phyloP scores from a whole-genome alignment of 2,113 vertebrate genomes.

The Syrrhaptes paradoxus region DNA sequence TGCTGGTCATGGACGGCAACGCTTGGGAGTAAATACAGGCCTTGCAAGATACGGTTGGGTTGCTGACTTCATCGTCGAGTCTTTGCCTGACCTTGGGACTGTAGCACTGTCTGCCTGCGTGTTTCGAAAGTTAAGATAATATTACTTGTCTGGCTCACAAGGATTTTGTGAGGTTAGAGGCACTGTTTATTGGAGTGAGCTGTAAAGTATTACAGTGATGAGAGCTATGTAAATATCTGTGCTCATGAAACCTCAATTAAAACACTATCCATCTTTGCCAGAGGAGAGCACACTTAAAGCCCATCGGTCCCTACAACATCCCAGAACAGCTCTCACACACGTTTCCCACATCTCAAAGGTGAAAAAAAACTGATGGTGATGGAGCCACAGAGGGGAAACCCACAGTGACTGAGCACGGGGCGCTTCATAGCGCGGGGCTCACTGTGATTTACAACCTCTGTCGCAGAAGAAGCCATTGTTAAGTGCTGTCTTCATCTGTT shows the following conservation, averaged over 20 bases:
- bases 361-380: accelerated
- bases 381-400: neutral
- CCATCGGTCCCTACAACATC: neutral
- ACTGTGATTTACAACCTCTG: neutral
- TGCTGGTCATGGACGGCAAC: neutral
- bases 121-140: slow-evolving; percentile 41
- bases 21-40: neutral
- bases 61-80: neutral
- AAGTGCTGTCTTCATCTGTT: neutral
- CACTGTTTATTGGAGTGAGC: neutral
- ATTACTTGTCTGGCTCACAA: neutral
- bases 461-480: neutral
- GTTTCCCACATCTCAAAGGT: neutral
- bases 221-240: neutral
- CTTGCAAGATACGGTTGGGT: neutral
- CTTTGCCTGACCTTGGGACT: slow-evolving; percentile 50
- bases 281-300: neutral
- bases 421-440: neutral
- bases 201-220: neutral
- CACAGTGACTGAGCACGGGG: neutral
- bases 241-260: neutral
- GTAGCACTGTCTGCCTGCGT: neutral
- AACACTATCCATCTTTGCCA: neutral
- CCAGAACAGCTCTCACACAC: neutral
- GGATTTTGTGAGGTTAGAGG: neutral